Base-by-base conservation (phyloP, 1,140 invertebrate genomes). In the Vollenhovia emeryi region DNA sequence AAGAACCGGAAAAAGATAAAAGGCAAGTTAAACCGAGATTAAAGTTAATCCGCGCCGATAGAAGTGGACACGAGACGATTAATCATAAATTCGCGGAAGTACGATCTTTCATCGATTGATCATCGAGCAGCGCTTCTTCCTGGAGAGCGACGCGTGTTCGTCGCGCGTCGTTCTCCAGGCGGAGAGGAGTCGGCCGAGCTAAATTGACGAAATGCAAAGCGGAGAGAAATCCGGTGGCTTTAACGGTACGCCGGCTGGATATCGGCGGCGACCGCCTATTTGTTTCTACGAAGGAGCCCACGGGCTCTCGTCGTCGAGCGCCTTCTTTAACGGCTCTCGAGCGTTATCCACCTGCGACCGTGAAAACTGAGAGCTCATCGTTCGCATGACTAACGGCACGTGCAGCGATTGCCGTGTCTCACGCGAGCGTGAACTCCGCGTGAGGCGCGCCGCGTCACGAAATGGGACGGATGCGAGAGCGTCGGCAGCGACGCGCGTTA, bases 321-420 rank as follows among this genome's bases (percentile, higher is more conserved):
- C 21, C 60, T 66, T 33, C 52, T 73, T 83, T 60, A 83, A 83
- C 68, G 79, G 68, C 68, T 73, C 52, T 48, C 79, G 71, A 76
- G 43, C 66, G 79, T 69, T 68, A 76, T 84, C 82, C 82, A 84
- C 71, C 71, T 84, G 83, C 74, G 83, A 68, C 83, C 83, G 50
- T 85, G 83, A 85, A 85, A 85, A 59, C 62, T 7, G 75, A 66
- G 68, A 76, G 52, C 78, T 76, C 74, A 52, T 82, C 33, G 79
- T 64, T 83, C 69, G 68, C 69, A 86, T 64, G 85, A 83, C 57
- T 75, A 75, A 86, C 59, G 85, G 79, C 85, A 86, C 69, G 76
- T 75, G 79, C 79, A 74, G 45, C 50, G 59, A 86, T 68, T 73
- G 69, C 18, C 60, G 60, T 75, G 68, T 68, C 69, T 86, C 79